Evolutionary conservation across 64 coral and sea anemone genomes (phyloP).

Genomic region (Montipora capricornis): DNA sequence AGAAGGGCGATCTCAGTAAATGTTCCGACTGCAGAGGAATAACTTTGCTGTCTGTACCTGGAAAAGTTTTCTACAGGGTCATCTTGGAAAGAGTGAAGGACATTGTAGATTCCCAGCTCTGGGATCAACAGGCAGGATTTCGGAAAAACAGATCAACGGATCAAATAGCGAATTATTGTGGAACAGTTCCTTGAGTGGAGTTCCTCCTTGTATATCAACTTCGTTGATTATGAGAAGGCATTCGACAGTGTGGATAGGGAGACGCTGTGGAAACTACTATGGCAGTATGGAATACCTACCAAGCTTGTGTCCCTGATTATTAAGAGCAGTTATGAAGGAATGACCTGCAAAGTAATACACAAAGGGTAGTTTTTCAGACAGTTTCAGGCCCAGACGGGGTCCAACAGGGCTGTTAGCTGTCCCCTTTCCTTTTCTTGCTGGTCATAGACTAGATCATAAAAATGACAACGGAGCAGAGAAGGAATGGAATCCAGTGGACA

Average conservation of each 20-base stretch:
- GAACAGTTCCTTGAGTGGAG: conserved; percentile 16
- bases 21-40: conserved; percentile 20
- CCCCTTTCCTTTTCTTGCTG: conserved; percentile 29
- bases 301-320: background rate
- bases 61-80: conserved; percentile 33
- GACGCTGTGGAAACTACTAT: background rate
- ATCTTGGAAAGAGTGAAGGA: conserved; percentile 35
- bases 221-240: background rate
- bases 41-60: conserved; percentile 17
- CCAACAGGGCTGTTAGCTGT: conserved; percentile 1
- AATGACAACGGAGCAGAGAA: conserved; percentile 2
- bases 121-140: conserved; percentile 50
- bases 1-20: conserved; percentile 45
- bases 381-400: background rate
- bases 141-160: conserved; percentile 43
- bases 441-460: background rate
- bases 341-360: background rate
- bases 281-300: conserved; percentile 6
- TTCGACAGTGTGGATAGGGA: background rate
- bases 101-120: conserved; percentile 16
- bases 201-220: background rate
- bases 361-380: background rate
- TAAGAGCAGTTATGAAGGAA: background rate
- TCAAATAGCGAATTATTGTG: conserved; percentile 2
- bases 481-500: conserved; percentile 49